Base-by-base conservation (phyloP, 2,888 invertebrate genomes). In the Campoletis raptor region DNA sequence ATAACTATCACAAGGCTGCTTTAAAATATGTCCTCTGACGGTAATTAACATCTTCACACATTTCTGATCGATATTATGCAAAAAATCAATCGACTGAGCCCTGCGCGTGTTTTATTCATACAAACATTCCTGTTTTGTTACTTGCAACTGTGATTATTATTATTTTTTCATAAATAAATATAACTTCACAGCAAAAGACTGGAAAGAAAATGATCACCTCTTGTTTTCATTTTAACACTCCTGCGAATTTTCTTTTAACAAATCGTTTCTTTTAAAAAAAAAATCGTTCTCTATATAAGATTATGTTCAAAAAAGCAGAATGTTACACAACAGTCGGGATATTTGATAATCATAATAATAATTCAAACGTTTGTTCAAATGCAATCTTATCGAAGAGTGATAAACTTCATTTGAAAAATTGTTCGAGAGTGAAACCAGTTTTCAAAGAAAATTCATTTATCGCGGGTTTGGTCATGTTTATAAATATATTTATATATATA, bases 331-430 rank as follows among this genome's bases (percentile, higher is more conserved):
- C 12, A 12, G 30, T 6, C 15, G 61, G 15, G 61, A 30, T 61
- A 70, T 70, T 36, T 48, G 70, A 70, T 70, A 70, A 70, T n/a
- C n/a, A n/a, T 24, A 70, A 70, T 4, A 30, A 4, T 18, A 21
- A 70, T 9, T 70, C n/a, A 24, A 48, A 70, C 24, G 70, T 12
- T 70, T 9, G 24, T 48, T 15, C 24, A 18, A 30, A 30, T 45
- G 45, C 70, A 67, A 67, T 67, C 67, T 45, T 70, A 70, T 70
- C 70, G 30, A 45, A 24, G 24, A 24, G 24, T 45, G 70, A 70
- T 45, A 45, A 48, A 48, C 18, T 24, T 42, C 30, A 8, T 70
- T 45, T 70, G 8, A 70, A 70, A 70, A 70, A 70, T 70, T 8
- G 48, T 4, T 24, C 18, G 45, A 70, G 30, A 48, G 24, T 30